Evolutionary conservation across 2,888 invertebrate species (phyloP).

Genomic region (Cheilosia vulpina): DNA sequence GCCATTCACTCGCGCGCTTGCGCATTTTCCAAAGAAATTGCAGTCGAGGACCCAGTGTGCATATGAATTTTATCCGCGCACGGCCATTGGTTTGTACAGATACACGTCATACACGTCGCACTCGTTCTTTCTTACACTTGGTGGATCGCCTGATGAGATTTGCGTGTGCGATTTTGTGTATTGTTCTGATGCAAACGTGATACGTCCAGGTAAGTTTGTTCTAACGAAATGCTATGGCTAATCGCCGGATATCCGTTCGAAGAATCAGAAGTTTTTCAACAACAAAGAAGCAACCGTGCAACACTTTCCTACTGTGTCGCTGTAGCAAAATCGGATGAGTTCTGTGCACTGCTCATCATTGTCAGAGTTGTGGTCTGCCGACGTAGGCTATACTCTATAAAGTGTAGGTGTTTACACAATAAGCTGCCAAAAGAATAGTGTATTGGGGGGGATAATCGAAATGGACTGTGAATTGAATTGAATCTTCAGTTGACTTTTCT

Average conservation of each 20-base stretch:
- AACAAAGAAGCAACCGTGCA: neutral
- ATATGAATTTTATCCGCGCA: conserved; percentile 64
- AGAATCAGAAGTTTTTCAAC: neutral
- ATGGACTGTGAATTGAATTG: neutral
- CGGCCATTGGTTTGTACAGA: conserved; percentile 53
- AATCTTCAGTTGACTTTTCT: too few species aligned
- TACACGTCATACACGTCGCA: conserved; percentile 50
- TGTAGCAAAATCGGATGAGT: neutral
- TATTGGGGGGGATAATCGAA: neutral
- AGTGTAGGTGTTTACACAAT: too few species aligned
- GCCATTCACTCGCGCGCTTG: conserved; percentile 12
- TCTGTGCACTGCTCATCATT: neutral
- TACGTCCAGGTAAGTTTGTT: conserved; percentile 60
- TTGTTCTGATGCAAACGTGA: conserved; percentile 58
- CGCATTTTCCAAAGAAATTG: conserved; percentile 68
- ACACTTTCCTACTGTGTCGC: neutral
- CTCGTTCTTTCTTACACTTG: conserved; percentile 9
- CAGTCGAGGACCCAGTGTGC: conserved; percentile 66
- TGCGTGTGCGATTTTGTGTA: conserved; percentile 14
- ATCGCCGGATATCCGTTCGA: conserved; percentile 72
- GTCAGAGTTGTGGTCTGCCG: neutral
- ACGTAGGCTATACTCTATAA: too few species aligned
- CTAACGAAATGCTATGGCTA: conserved; percentile 52
- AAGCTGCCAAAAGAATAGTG: neutral
- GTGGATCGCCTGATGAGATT: conserved; percentile 58